These are phyloP conservation scores for Acrossocheilus fasciatus DNA, from an alignment of 2,797 vertebrate genomes.

Conservation along the genomic window DNA sequence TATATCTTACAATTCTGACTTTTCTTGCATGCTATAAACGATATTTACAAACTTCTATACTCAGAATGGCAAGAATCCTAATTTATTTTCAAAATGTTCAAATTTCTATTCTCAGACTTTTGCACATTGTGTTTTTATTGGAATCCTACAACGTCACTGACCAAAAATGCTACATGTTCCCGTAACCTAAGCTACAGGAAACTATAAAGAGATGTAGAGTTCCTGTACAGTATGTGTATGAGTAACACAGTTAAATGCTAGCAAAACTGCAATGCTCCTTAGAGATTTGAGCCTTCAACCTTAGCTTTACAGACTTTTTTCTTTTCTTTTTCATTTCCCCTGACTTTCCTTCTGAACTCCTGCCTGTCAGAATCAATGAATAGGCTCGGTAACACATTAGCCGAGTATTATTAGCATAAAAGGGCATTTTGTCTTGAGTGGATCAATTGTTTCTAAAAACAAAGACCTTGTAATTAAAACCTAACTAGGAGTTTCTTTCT, in stretches of 20 bases:
- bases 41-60: neutral
- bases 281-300: neutral
- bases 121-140: neutral
- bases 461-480: conserved; percentile 36
- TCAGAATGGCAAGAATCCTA: neutral
- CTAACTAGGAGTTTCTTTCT: neutral
- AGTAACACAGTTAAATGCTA: neutral
- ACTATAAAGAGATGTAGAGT: neutral
- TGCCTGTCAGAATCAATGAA: conserved; percentile 6
- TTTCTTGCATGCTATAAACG: neutral
- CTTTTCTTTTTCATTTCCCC: neutral
- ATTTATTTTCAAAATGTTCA: neutral
- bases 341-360: neutral
- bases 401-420: conserved; percentile 15
- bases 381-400: conserved; percentile 5
- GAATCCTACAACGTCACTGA: neutral
- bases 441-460: conserved; percentile 27
- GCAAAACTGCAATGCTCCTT: neutral
- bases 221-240: neutral
- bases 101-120: neutral
- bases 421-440: neutral
- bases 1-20: neutral
- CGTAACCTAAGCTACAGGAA: neutral
- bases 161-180: neutral
- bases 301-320: neutral